Conservation (phyloP, 64 coral and sea anemone genomes). For the Acropora tenuis region DNA sequence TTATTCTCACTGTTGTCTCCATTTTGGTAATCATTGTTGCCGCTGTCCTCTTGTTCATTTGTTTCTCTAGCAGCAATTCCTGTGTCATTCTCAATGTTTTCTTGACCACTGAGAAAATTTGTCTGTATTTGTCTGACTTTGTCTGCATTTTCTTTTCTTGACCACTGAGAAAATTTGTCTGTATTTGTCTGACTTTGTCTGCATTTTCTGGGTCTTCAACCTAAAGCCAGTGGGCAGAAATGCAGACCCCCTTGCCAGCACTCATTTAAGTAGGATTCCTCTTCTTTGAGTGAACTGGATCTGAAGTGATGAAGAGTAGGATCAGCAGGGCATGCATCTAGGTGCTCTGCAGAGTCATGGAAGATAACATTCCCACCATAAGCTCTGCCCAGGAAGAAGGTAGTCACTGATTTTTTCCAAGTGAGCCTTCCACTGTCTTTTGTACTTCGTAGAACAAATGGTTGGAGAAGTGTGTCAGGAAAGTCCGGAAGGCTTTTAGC, state of each 20-base stretch:
- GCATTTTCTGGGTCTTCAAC: not conserved
- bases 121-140: not conserved
- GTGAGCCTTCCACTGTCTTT: constrained; percentile 41
- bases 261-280: constrained; percentile 38
- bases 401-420: constrained; percentile 46
- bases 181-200: constrained; percentile 9
- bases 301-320: constrained; percentile 48
- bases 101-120: not conserved
- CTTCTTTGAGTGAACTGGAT: constrained; percentile 32
- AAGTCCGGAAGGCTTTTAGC: constrained; percentile 2
- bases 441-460: not conserved
- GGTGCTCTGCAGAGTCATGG: constrained; percentile 6
- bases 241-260: constrained; percentile 18
- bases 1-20: too few species aligned
- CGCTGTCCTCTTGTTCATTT: not conserved
- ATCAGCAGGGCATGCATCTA: not conserved
- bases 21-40: not conserved
- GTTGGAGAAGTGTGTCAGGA: too few species aligned
- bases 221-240: not conserved
- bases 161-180: constrained; percentile 25
- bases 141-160: not conserved
- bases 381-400: constrained; percentile 13
- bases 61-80: not conserved
- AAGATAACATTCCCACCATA: constrained; percentile 37
- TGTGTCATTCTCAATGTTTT: not conserved